phyloP scores from a whole-genome alignment of 2,113 vertebrate genomes.

The Myotis lucifugus region DNA sequence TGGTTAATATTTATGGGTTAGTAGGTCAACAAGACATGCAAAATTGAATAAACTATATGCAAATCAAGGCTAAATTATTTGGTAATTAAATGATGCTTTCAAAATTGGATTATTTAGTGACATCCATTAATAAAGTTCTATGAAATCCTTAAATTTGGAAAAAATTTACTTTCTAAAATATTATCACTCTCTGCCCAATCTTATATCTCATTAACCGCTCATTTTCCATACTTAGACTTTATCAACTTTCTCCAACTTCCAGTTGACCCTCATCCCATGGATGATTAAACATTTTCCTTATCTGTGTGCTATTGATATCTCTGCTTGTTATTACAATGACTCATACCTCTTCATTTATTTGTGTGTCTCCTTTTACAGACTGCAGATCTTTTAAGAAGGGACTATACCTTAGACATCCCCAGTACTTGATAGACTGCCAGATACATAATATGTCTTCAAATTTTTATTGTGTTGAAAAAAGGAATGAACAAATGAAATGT shows the following conservation, averaged over 20 bases:
- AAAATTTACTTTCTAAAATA: conserved; percentile 60
- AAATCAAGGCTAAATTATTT: conserved; percentile 69
- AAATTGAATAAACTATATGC: conserved; percentile 74
- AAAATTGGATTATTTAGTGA: conserved; percentile 74
- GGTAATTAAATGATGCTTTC: conserved; percentile 78
- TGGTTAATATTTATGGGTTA: conserved; percentile 74
- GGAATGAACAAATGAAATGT: not conserved
- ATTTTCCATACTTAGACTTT: not conserved
- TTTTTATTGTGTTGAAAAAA: not conserved
- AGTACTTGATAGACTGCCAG: not conserved
- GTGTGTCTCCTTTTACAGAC: not conserved
- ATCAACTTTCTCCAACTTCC: not conserved
- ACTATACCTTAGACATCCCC: not conserved
- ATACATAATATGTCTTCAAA: not conserved
- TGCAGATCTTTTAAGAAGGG: not conserved
- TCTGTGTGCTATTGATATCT: not conserved
- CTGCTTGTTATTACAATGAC: not conserved
- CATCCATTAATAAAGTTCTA: not conserved
- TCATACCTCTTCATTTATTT: not conserved
- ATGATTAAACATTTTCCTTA: not conserved
- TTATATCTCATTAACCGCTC: not conserved
- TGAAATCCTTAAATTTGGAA: not conserved
- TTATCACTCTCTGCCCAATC: not conserved
- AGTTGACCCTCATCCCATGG: not conserved
- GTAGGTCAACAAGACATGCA: conserved; percentile 57